Evolutionary conservation across 2,113 vertebrate species (phyloP), one percentile per base, ranked within the genome.

Genomic region (Sisor rabdophorus): DNA sequence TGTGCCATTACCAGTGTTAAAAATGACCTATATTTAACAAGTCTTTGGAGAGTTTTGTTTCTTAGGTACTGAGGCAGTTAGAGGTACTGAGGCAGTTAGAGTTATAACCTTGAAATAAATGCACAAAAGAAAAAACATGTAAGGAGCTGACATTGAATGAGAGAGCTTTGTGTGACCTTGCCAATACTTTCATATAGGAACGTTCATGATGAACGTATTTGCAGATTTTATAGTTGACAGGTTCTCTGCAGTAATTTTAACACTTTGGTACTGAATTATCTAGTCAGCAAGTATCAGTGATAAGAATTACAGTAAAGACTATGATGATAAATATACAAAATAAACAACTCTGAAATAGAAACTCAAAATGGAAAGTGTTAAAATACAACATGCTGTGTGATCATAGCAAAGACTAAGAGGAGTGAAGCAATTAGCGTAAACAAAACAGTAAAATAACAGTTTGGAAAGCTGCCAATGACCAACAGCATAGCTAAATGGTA

Each of bases 111-210:
- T 61, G 60, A 48, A 67, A 80, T 59, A 67, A 30, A 9, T 63
- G 20, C 19, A 68, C 13, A 56, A 76, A 76, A 28, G n/a, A 19
- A 50, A 26, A 64, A 72, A 72, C 68, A 72, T 28, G 36, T 13
- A 20, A 55, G 9, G 53, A 22, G 44, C 59, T 32, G 61, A 68
- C 55, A 64, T 11, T 47, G 50, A 81, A 74, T 56, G 40, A 81
- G 19, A 36, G 1, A 26, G 68, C 71, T 63, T 59, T 76, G 47
- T 59, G 67, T 68, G 77, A 77, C 81, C 73, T 82, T 78, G 71
- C 61, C 44, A 32, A 58, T 71, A 65, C 76, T 65, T 40, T 50
- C 32, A 71, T 64, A 40, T 32, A 47, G 58, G 55, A 81, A 71
- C 22, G 28, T 36, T 58, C 63, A 32, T 64, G 64, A 55, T 3